Evolutionary conservation across 2,113 vertebrate genomes (phyloP), one percentile per base, ranked within the genome.

Genomic region (Periophthalmodon schlosseri): DNA sequence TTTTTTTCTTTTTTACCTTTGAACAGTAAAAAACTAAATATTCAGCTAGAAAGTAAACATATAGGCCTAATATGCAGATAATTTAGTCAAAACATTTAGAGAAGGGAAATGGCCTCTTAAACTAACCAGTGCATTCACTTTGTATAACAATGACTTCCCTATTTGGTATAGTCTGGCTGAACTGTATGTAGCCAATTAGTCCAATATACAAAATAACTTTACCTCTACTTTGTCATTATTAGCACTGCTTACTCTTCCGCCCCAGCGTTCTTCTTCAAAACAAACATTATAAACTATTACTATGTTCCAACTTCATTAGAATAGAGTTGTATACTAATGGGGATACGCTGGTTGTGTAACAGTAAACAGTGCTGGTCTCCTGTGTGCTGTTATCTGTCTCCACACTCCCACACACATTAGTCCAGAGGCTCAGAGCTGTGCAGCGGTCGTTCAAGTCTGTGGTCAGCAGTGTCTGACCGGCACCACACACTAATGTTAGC

Each of bases 401-500:
- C 58, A 61, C n/a, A 58, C 58, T 4, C 58, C 58, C 58, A 61
- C 58, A 61, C 58, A 61, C 24, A 61, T 24, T 61, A 52, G 50
- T 52, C 50, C 21, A 15, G 23, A 28, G 58, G 13, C 58, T 61
- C 21, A 61, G 23, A 23, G 58, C 24, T 28, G 39, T 44, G 58
- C 23, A 61, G 58, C 12, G 24, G 57, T 24, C 21, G 33, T 23
- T 61, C 23, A 61, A 28, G 58, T 61, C 23, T 61, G 58, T 61
- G 24, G 23, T 61, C 58, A 61, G 58, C 24, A 12, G 24, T 16
- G 58, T 24, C 13, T 28, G 58, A 61, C 23, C 11, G 13, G 12
- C 58, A 61, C 23, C 58, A 33, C 10, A 13, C 14, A 5, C 58
- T 33, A 49, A 52, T 52, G 16, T 52, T 18, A 13, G 47, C 47